Base-by-base conservation (phyloP, 2,888 invertebrate genomes). In the Loripinus fragilis region DNA sequence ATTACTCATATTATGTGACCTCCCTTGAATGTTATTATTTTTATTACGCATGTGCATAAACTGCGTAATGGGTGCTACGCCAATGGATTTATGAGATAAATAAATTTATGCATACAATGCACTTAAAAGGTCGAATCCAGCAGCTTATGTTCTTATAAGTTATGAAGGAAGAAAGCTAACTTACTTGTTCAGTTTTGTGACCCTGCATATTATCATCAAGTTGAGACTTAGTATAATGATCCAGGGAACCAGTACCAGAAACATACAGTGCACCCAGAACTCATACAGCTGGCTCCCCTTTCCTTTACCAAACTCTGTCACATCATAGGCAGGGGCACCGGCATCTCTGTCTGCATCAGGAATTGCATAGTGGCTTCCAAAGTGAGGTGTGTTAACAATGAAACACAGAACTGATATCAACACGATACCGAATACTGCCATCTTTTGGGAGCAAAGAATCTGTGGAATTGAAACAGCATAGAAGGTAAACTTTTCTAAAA, bases 231-330 rank as follows among this genome's bases (percentile, higher is more conserved):
- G 78, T 20, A 90, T 88, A 0, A 86, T 81, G n/a, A 88, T 38
- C 90, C 90, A 90, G 30, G 90, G 89, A 30, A 86, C 81, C 65
- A 90, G 82, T 0, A 88, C 87, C 1, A 90, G 80, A 52, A 89
- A 85, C 85, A 90, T 90, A 65, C 90, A 90, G 75, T 90, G 90
- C 48, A 90, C 85, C 90, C 90, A 89, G 79, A 89, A 90, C 83
- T 90, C 90, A 78, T 89, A 90, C 69, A 79, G 45, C 74, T 81
- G 65, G 38, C 86, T 86, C 17, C 84, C 86, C 0, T 72, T 75
- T 1, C 87, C 83, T 15, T 65, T 38, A 15, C 87, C 86, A 71
- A 88, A 90, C 25, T 86, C 87, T 0, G 88, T 80, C 50, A 42
- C 74, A n/a, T 70, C 52, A 30, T 78, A 86, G 30, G 86, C 84